Base-by-base conservation (phyloP, 2,113 vertebrate species). In the Chaetura pelagica region DNA sequence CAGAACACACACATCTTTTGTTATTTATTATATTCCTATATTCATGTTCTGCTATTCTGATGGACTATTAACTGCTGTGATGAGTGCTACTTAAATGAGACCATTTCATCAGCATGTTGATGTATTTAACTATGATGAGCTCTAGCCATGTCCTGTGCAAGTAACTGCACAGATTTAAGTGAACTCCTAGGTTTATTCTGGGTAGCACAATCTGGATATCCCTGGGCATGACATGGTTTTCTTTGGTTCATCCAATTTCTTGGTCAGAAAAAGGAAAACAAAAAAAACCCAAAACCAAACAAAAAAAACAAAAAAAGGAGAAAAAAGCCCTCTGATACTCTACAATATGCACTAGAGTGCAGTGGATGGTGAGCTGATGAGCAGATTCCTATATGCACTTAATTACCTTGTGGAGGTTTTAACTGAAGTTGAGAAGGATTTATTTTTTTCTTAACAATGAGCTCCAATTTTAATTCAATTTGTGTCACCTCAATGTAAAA, bases 41-140 rank as follows among this genome's bases (percentile, higher is more conserved):
- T 32, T 58, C 18, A 35, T 46, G 69, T 55, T 88, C 44, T 68
- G 57, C 76, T 75, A 52, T 75, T 89, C 49, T 54, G 73, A 81
- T 90, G 68, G 76, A 67, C 76, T 90, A 87, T 88, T 94, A 95
- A 93, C 44, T 84, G 80, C 61, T 87, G 90, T 29, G 92, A 57
- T 84, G 84, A 93, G 63, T 67, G 80, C 46, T 91, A 15, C 66
- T 82, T 84, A 74, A 83, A 91, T 21, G 21, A 78, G 62, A 82
- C 27, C 59, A 67, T 63, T 95, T 91, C n/a, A 74, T 88, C 73
- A 88, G 34, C 57, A 29, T 12, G 18, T 35, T 64, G 59, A 69
- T 77, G 15, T 29, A 63, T 58, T 76, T 76, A 87, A 76, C 12
- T 54, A 4, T 15, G 54, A 76, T 52, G 67, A 87, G 38, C 32